Base-by-base conservation (phyloP, 2,797 vertebrate genomes). In the Delichon dasypus region DNA sequence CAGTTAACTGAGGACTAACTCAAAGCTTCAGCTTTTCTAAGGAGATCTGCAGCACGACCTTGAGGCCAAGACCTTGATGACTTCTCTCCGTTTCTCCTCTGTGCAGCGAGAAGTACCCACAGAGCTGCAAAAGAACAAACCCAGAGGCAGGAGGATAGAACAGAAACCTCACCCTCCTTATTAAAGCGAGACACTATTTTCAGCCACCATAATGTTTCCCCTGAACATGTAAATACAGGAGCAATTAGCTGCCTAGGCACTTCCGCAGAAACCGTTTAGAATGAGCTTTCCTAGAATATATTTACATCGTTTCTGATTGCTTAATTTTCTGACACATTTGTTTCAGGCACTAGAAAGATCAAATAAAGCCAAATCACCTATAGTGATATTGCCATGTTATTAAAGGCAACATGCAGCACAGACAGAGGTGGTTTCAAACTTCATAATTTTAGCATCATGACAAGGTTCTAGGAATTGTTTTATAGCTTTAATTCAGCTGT, bases 321-420 rank as follows among this genome's bases (percentile, higher is more conserved):
- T 97, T 96, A 95, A 95, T 93, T 97, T 97, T 76, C 95, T 95
- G 94, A 94, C 53, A 75, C 22, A 2, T 84, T 89, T 94, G 83
- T 87, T 86, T 96, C 82, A 92, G 60, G 53, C 55, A 90, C 82
- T 65, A 72, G 55, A 51, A 95, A 96, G 73, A 93, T 71, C 64
- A 87, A 95, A 66, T 45, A 54, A 71, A 54, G 64, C 45, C 36
- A 61, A 89, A 88, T 81, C 42, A 10, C 44, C 54, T 60, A 19
- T 30, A 66, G 32, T 44, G 87, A 92, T 40, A 65, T 34, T 64
- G 50, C 58, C 76, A 17, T 67, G 21, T 34, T 55, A 73, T 54
- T 66, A 76, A 94, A 94, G 80, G 76, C 61, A 93, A 93, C 50
- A 57, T 11, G 44, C 88, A 94, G 78, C 48, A 86, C 53, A 88